Evolutionary conservation across 2,113 vertebrate species (phyloP).

Genomic region (Mobula birostris): DNA sequence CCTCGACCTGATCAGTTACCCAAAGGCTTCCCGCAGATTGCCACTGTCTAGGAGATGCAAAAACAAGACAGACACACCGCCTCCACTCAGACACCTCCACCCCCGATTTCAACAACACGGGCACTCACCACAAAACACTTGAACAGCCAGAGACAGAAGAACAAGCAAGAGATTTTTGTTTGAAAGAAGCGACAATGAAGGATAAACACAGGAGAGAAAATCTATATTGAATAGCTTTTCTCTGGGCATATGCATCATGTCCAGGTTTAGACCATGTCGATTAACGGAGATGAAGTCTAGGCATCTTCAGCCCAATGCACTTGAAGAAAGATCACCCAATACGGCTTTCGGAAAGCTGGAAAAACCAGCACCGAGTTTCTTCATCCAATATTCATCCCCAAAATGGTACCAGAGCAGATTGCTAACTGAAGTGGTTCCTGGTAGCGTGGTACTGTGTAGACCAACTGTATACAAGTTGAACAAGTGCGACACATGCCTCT

Average conservation of each 20-base stretch:
- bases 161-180: no score
- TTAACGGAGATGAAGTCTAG: neutral
- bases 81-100: no score
- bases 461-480: no score
- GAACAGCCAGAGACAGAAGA: neutral
- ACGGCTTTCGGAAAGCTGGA: no score
- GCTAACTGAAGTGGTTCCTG: neutral
- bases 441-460: neutral
- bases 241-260: no score
- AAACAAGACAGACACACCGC: no score
- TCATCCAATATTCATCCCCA: neutral
- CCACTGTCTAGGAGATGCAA: neutral
- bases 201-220: neutral
- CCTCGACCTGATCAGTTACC: neutral
- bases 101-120: no score
- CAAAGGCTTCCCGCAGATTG: neutral
- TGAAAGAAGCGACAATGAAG: neutral
- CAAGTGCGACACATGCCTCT: no score
- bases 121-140: neutral
- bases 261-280: neutral
- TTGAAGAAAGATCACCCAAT: neutral
- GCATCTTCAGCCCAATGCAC: neutral
- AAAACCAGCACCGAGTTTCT: neutral
- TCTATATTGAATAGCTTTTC: no score
- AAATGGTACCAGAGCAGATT: neutral